A percentile compares a stretch with the other conserved stretches of the same genome.
These are phyloP conservation scores for Procambarus clarkii DNA, from an alignment of 1,140 invertebrate genomes.

Conservation along the genomic window DNA sequence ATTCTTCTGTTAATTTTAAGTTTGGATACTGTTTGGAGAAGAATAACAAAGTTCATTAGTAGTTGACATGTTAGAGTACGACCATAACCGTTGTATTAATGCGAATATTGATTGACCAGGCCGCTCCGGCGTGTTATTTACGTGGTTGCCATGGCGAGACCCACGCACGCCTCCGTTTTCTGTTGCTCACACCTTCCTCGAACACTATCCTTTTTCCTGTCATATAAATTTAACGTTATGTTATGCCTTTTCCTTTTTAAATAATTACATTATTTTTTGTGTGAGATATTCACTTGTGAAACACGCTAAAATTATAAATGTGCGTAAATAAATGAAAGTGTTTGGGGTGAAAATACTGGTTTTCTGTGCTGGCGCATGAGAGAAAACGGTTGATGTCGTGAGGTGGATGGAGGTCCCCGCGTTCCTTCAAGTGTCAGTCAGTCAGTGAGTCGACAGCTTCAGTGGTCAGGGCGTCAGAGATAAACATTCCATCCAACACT, in stretches of 20 bases:
- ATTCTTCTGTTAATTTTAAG: too few relatives aligned
- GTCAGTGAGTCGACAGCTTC: slow-evolving; percentile 15
- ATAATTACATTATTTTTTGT: too few relatives aligned
- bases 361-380: slow-evolving; percentile 30
- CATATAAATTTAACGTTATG: too few relatives aligned
- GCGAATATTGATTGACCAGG: not conserved
- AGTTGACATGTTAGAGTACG: not conserved
- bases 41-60: not conserved
- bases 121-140: slow-evolving; percentile 39
- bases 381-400: slow-evolving; percentile 34
- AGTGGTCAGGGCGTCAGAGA: slow-evolving; percentile 5
- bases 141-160: slow-evolving; percentile 52
- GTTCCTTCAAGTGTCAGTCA: slow-evolving; percentile 27
- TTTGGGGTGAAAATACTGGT: not conserved
- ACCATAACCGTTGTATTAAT: not conserved
- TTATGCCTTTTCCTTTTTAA: too few relatives aligned
- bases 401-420: not conserved
- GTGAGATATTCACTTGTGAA: too few relatives aligned
- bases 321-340: not conserved
- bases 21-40: too few relatives aligned
- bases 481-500: too few relatives aligned
- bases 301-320: not conserved
- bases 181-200: not conserved
- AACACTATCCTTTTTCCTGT: too few relatives aligned
- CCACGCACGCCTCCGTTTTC: slow-evolving; percentile 38